A percentile compares a stretch with the other conserved stretches of the same genome.
Evolutionary conservation across 2,888 invertebrate genomes (phyloP).

Genomic region (Chesias legatella): DNA sequence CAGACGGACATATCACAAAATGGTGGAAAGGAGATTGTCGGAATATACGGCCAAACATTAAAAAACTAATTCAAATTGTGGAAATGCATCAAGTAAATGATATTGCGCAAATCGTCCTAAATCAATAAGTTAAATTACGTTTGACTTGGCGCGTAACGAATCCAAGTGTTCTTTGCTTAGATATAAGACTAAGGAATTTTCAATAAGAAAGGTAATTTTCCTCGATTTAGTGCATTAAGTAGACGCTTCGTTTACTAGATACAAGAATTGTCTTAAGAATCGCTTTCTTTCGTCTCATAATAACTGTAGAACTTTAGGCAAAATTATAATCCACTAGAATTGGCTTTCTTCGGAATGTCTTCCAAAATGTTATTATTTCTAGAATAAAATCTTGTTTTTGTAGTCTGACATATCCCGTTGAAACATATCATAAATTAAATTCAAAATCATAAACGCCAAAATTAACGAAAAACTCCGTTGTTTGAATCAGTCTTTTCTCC

Average conservation of each 20-base stretch:
- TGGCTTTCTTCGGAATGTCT: slow-evolving; percentile 20
- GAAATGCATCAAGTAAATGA: too few species aligned
- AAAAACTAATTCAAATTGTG: too few species aligned
- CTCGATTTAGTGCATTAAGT: slow-evolving; percentile 30
- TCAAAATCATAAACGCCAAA: slow-evolving; percentile 3
- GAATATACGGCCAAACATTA: too few species aligned
- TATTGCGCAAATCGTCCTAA: slow-evolving; percentile 13
- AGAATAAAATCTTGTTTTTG: slow-evolving; percentile 12
- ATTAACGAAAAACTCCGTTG: background rate
- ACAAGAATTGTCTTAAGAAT: slow-evolving; percentile 27
- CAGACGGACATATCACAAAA: too few species aligned
- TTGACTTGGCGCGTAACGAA: slow-evolving; percentile 6
- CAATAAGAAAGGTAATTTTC: slow-evolving; percentile 26
- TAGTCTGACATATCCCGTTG: slow-evolving; percentile 43
- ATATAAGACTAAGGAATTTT: slow-evolving; percentile 35
- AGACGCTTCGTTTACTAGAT: slow-evolving; percentile 37
- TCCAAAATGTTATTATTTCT: slow-evolving; percentile 13
- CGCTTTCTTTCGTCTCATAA: slow-evolving; percentile 26
- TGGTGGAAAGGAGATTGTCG: too few species aligned
- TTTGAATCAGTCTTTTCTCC: too few species aligned
- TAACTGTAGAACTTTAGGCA: slow-evolving; percentile 6
- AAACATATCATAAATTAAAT: slow-evolving; percentile 45
- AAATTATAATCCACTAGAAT: background rate
- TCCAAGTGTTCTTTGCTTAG: slow-evolving; percentile 24
- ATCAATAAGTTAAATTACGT: slow-evolving; percentile 6